phyloP scores from a whole-genome alignment of 2,797 vertebrate genomes.

The Sarcoramphus papa region DNA sequence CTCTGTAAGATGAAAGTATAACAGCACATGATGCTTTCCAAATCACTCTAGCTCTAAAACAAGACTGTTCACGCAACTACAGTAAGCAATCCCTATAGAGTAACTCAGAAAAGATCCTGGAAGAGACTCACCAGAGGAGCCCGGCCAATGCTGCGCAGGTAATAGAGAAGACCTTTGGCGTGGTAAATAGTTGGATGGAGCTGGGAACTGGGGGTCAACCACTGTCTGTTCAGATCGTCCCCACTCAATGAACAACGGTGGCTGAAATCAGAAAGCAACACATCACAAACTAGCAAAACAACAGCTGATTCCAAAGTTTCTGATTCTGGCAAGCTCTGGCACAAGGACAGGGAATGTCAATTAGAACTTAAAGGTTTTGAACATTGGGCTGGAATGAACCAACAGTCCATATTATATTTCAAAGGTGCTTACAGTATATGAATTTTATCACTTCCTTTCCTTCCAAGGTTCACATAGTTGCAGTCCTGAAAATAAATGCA shows the following conservation, averaged over 20 bases:
- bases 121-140: conserved; percentile 82
- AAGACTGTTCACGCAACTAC: neutral
- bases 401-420: neutral
- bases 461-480: neutral
- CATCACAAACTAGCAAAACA: neutral
- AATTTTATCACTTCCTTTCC: neutral
- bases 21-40: neutral
- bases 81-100: neutral
- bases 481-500: neutral
- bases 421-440: neutral
- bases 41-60: neutral
- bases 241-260: conserved; percentile 87
- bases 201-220: conserved; percentile 76
- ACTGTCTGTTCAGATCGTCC: conserved; percentile 91
- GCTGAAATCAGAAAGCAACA: conserved; percentile 66
- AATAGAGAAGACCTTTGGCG: conserved; percentile 87
- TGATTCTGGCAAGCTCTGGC: neutral
- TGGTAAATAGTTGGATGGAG: conserved; percentile 92
- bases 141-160: conserved; percentile 79
- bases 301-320: neutral
- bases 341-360: neutral
- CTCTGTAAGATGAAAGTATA: neutral
- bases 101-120: neutral
- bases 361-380: neutral
- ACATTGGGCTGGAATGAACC: neutral